Percentiles rank a stretch among this genome's conserved stretches.
Conservation (phyloP, 2,113 vertebrate species). For the Vombatus ursinus region DNA sequence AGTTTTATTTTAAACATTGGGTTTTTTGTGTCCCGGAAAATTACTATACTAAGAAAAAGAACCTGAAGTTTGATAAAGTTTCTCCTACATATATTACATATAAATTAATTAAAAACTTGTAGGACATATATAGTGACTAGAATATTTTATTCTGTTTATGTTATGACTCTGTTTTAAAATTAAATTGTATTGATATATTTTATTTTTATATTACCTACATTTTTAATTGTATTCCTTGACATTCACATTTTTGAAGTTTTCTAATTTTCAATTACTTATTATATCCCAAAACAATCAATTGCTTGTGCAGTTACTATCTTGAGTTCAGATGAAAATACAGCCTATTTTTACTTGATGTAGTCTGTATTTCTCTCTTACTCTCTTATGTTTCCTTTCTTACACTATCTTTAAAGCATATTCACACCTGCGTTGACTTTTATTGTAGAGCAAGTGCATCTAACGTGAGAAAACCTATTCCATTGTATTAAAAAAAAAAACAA, state of each 20-base stretch:
- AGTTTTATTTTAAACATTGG: no score
- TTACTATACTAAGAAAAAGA: no score
- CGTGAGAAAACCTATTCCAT: neutral
- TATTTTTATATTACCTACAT: neutral
- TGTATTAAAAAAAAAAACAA: neutral
- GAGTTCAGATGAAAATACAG: neutral
- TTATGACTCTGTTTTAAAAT: neutral
- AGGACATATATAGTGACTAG: neutral
- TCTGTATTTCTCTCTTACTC: conserved; percentile 1
- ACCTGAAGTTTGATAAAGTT: no score
- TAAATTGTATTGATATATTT: neutral
- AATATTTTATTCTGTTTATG: neutral
- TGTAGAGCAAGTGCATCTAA: neutral
- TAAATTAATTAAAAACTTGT: neutral
- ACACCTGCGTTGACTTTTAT: neutral
- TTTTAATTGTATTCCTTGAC: no score
- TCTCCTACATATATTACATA: neutral
- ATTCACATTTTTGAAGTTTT: no score
- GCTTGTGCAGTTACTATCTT: neutral
- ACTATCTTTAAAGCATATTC: neutral
- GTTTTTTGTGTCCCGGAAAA: no score
- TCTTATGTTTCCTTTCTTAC: neutral
- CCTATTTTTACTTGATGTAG: neutral
- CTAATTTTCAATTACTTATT: fast-evolving
- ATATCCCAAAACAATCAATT: neutral